Base-by-base conservation (phyloP, 2,113 vertebrate genomes). In the Gymnobelideus leadbeateri region DNA sequence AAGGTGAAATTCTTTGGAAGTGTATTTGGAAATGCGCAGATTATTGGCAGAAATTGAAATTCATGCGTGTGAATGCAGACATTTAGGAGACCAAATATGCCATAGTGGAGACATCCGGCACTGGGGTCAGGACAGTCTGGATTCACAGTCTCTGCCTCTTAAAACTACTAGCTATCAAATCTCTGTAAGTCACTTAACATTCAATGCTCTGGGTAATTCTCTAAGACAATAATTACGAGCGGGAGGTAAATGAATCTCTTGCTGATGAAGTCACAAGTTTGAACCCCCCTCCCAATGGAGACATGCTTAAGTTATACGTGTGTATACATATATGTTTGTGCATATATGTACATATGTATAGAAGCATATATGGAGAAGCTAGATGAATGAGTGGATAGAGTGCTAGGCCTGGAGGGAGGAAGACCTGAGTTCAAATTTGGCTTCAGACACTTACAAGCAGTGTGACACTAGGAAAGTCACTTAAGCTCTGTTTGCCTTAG, bases 1-100 rank as follows among this genome's bases (percentile, higher is more conserved):
- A 93, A 92, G 92, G 61, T 46, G 89, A 9, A 55, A 25, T 46
- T 25, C 94, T 52, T 37, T 53, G 51, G 23, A 26, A 94, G 8
- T 0, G 0, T 93, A 94, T 90, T 50, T 12, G 3, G 49, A 96
- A 77, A 96, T 52, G 28, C 19, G 31, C 51, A 53, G 90, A 94
- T 61, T 93, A 90, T 96, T 54, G 91, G 91, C 77, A 90, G 37
- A 46, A 90, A 94, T 93, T 96, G 53, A 96, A 96, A 97, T 53
- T 3, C 2, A 93, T 52, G 61, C 93, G 51, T 90, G 53, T n/a
- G n/a, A 84, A 84, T 84, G 68, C n/a, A n/a, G 68, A 21, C 19
- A 21, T 84, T n/a, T 8, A 84, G n/a, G n/a, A 84, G n/a, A 84
- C 8, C 28, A 1, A 84, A 84, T 8, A 84, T 84, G 37, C 1